These are phyloP conservation scores for Sitobion miscanthi DNA, from an alignment of 1,140 invertebrate genomes.

Conservation along the genomic window DNA sequence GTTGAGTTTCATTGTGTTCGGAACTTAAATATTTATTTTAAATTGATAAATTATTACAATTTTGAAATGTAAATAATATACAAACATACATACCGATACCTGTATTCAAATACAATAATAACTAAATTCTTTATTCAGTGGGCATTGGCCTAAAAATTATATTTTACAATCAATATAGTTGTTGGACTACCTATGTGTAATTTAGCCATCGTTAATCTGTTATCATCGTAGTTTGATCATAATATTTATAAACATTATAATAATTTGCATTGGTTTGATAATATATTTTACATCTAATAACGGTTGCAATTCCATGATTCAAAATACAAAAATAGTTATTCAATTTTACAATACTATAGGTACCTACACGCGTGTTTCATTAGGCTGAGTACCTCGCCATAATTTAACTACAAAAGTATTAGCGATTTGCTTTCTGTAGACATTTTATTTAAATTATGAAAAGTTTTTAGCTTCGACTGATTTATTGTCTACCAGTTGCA, in stretches of 20 bases:
- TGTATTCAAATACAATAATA: neutral
- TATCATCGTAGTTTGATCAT: too few relatives aligned
- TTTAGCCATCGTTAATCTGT: too few relatives aligned
- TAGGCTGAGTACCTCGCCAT: neutral
- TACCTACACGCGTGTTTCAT: neutral
- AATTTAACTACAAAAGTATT: neutral
- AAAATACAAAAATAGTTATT: neutral
- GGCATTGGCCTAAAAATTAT: neutral
- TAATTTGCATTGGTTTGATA: neutral
- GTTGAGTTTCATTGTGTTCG: neutral
- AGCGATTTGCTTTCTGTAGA: neutral
- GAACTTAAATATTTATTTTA: neutral
- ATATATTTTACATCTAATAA: neutral
- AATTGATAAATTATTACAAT: neutral
- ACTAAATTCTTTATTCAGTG: neutral
- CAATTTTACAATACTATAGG: neutral
- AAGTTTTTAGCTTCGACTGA: neutral
- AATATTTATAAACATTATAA: neutral
- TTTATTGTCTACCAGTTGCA: neutral
- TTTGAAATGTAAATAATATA: too few relatives aligned
- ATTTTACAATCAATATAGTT: too few relatives aligned
- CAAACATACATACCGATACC: too few relatives aligned
- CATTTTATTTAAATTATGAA: conserved; percentile 4
- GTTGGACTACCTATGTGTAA: too few relatives aligned
- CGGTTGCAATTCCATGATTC: too few relatives aligned